These are phyloP conservation scores for Nannospalax galili DNA, from an alignment of 2,113 vertebrate species.

Conservation along the genomic window DNA sequence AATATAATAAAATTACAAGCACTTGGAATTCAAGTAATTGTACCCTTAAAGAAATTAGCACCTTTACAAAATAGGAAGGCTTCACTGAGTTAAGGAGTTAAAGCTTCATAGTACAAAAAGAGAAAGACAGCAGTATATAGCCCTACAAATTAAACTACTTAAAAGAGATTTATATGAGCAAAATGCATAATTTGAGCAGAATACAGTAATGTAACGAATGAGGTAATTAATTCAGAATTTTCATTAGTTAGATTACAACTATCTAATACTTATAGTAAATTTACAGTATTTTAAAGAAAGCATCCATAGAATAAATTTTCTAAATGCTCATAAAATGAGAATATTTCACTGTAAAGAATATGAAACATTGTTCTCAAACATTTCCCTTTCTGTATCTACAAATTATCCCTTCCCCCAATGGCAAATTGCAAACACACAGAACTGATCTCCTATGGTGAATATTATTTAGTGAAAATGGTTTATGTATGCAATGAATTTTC, in stretches of 20 bases:
- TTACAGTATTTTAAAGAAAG: constrained; percentile 29
- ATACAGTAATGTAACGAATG: constrained; percentile 26
- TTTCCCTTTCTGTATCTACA: constrained; percentile 27
- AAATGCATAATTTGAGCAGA: constrained; percentile 39
- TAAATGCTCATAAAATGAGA: constrained; percentile 21
- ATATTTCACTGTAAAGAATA: constrained; percentile 53
- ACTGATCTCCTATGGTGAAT: constrained; percentile 29
- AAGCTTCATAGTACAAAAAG: background rate
- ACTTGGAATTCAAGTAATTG: background rate
- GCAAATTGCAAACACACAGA: constrained; percentile 50
- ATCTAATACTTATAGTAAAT: constrained; percentile 24
- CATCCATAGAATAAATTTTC: constrained; percentile 27
- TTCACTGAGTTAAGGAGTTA: constrained; percentile 43
- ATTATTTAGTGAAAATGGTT: constrained; percentile 67
- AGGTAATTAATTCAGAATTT: constrained; percentile 41
- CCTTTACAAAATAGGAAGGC: background rate
- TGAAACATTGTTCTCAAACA: constrained; percentile 35
- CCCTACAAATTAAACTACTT: constrained; percentile 55
- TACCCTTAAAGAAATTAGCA: constrained; percentile 44
- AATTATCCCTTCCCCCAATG: background rate
- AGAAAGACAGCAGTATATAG: background rate
- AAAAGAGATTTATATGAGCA: constrained; percentile 13
- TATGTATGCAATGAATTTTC: constrained; percentile 57
- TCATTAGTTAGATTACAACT: constrained; percentile 25
- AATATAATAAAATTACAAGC: constrained; percentile 24